phyloP scores from a whole-genome alignment of 2,888 invertebrate species.

The Drosophila kanekoi region DNA sequence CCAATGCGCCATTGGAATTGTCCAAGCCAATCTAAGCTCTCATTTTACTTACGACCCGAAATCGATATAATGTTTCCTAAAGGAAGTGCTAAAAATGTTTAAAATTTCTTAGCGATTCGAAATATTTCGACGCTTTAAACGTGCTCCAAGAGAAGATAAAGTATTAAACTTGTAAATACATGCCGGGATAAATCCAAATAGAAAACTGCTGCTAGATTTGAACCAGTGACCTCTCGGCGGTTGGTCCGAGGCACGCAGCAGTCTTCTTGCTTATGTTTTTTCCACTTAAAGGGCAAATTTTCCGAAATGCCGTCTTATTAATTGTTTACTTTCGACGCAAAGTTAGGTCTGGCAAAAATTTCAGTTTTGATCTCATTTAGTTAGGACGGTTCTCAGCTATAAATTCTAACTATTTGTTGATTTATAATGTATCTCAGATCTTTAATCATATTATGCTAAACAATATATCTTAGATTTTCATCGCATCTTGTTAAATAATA shows the following conservation, averaged over 20 bases:
- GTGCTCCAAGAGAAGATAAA: not conserved
- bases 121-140: not conserved
- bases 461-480: not conserved
- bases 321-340: no score
- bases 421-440: not conserved
- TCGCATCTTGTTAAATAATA: not conserved
- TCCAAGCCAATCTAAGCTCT: conserved; percentile 37
- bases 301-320: no score
- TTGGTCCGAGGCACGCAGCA: no score
- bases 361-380: no score
- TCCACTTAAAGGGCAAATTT: no score
- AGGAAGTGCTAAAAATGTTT: not conserved
- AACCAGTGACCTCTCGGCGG: no score
- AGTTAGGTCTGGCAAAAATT: no score
- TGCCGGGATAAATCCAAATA: no score
- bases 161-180: not conserved
- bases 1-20: conserved; percentile 36
- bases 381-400: no score
- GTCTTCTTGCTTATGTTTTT: no score
- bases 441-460: not conserved
- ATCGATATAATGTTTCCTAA: conserved; percentile 23
- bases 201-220: no score
- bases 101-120: not conserved
- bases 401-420: not conserved
- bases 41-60: conserved; percentile 19